Evolutionary conservation across 23 tunicate species (phyloP).

Genomic region (Corella eumyota): DNA sequence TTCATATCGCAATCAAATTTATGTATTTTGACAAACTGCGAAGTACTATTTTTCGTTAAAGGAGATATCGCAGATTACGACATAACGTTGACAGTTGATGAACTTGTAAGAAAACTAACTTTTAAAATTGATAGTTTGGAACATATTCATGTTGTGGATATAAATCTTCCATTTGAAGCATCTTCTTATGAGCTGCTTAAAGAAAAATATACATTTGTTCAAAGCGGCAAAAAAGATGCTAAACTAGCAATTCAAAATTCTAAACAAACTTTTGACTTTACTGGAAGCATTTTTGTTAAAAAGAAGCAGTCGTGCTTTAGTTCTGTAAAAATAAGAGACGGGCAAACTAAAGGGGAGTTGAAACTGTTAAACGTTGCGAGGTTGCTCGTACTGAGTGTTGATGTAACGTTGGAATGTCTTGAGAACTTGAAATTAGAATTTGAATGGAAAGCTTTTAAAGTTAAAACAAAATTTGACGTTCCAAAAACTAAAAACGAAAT

Average conservation of each 20-base stretch:
- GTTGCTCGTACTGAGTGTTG: background rate
- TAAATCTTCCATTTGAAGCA: background rate
- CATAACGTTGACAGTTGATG: background rate
- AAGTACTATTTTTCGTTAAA: too few relatives aligned
- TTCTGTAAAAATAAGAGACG: background rate
- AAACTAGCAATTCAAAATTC: background rate
- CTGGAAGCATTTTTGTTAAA: background rate
- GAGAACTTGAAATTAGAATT: background rate
- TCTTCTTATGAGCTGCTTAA: background rate
- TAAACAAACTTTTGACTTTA: background rate
- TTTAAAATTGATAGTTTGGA: background rate
- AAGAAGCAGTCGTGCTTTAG: background rate
- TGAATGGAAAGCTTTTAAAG: background rate
- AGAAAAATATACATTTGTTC: background rate
- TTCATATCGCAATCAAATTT: too few relatives aligned
- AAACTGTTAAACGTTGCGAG: background rate
- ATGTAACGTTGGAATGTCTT: background rate
- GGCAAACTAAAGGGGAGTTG: background rate
- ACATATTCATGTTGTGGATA: background rate
- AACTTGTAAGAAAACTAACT: background rate
- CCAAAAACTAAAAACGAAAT: background rate
- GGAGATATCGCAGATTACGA: background rate
- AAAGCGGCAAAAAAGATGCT: background rate
- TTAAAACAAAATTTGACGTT: background rate
- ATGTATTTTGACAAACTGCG: too few relatives aligned